Percentiles rank a stretch among this genome's conserved stretches.
phyloP scores from a whole-genome alignment of 2,888 invertebrate species.

The Drepanosiphum platanoidis region DNA sequence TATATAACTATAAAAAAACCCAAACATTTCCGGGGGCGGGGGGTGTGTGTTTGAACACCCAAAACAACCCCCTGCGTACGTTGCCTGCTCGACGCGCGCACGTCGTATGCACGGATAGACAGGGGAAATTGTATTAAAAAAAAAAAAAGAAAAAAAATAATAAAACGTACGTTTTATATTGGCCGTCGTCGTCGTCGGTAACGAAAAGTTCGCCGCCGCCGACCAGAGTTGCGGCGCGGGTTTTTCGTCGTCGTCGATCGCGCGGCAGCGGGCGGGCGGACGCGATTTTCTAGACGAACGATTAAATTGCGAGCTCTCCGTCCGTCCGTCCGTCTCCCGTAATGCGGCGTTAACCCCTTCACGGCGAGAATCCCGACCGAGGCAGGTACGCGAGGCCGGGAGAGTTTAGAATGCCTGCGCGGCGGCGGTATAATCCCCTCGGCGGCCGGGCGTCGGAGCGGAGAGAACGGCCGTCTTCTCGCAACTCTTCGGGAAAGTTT shows the following conservation, averaged over 20 bases:
- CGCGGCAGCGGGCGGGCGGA: background rate
- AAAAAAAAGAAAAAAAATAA: slow-evolving; percentile 36
- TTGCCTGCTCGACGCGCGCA: too few relatives aligned
- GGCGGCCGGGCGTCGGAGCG: background rate
- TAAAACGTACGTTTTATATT: slow-evolving; percentile 42
- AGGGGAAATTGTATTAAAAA: slow-evolving; percentile 16
- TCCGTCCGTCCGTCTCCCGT: background rate
- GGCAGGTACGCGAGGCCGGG: background rate
- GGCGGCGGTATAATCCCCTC: background rate
- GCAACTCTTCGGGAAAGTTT: slow-evolving; percentile 53
- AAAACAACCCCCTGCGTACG: too few relatives aligned
- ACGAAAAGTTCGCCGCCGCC: slow-evolving; percentile 20
- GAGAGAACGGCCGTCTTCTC: background rate
- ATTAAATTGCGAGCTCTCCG: slow-evolving; percentile 32
- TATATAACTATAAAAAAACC: too few relatives aligned
- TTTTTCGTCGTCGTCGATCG: background rate
- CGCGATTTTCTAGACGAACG: slow-evolving; percentile 53
- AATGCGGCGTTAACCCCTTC: background rate
- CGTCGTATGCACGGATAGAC: too few relatives aligned
- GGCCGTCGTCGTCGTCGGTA: background rate
- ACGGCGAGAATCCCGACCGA: background rate
- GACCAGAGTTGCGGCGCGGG: slow-evolving; percentile 17
- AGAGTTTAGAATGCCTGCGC: background rate
- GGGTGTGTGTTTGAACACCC: too few relatives aligned
- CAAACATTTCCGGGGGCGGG: too few relatives aligned